A percentile compares a stretch with the other conserved stretches of the same genome.
phyloP scores from a whole-genome alignment of 1,140 invertebrate genomes.

The Harlomillsia oculata region DNA sequence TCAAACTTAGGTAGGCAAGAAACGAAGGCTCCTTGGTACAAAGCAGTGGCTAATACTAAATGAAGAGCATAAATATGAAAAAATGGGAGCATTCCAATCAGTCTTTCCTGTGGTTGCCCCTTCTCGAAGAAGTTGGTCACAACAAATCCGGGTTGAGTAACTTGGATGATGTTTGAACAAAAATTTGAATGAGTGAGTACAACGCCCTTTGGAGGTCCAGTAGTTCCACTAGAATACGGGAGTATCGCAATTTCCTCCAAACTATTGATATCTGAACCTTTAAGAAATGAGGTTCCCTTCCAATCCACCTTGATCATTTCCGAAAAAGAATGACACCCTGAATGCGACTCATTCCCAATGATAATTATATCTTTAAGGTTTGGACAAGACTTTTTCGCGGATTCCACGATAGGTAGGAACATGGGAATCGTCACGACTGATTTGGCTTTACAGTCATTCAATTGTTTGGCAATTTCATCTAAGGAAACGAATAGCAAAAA shows the following conservation, averaged over 20 bases:
- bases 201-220: constrained; percentile 72
- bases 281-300: constrained; percentile 12
- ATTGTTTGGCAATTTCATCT: constrained; percentile 66
- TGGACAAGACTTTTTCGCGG: constrained; percentile 1
- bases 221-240: constrained; percentile 22
- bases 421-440: constrained; percentile 54
- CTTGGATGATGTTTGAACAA: constrained; percentile 10
- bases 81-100: constrained; percentile 23
- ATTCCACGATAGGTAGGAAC: constrained; percentile 49
- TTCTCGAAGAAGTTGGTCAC: not conserved
- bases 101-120: constrained; percentile 12
- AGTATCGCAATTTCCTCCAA: constrained; percentile 38
- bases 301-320: constrained; percentile 28
- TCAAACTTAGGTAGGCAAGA: constrained; percentile 68
- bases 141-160: not conserved
- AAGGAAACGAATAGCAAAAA: too few species aligned
- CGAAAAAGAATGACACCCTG: constrained; percentile 23
- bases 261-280: constrained; percentile 34
- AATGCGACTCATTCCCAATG: constrained; percentile 5
- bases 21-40: constrained; percentile 46
- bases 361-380: constrained; percentile 16
- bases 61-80: constrained; percentile 23
- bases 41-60: constrained; percentile 32
- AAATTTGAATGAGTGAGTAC: constrained; percentile 55
- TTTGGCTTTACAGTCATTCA: constrained; percentile 54